These are phyloP conservation scores for Darevskia nairensis DNA, from an alignment of 2,797 vertebrate species.

Conservation along the genomic window DNA sequence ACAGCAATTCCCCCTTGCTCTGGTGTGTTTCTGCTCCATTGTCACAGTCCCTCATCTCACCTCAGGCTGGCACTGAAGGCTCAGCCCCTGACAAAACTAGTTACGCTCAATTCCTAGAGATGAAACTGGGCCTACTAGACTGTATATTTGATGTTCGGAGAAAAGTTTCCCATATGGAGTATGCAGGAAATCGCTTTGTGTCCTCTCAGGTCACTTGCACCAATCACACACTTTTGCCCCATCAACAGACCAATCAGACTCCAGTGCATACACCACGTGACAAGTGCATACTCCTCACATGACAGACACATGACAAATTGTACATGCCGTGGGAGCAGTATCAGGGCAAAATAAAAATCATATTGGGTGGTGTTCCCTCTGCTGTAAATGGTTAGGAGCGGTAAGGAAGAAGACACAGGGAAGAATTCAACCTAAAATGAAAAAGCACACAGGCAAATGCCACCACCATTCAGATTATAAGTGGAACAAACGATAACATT, in stretches of 20 bases:
- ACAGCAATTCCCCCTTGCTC: not conserved
- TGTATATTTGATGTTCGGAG: not conserved
- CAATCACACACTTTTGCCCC: not conserved
- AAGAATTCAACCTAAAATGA: not conserved
- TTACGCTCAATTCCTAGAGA: not conserved
- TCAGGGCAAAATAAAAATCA: not conserved
- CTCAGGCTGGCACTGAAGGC: not conserved
- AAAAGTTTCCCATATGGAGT: not conserved
- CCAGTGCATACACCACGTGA: too few species aligned
- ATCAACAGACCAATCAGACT: not conserved
- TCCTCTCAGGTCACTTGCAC: not conserved
- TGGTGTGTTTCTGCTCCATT: not conserved
- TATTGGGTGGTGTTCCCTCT: too few species aligned
- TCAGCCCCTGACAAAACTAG: not conserved
- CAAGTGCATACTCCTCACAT: too few species aligned
- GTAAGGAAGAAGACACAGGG: too few species aligned
- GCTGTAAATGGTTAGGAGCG: too few species aligned
- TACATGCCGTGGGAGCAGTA: not conserved
- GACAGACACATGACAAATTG: too few species aligned
- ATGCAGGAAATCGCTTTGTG: not conserved
- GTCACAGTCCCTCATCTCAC: not conserved
- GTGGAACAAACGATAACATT: conserved; percentile 23
- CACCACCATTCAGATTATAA: conserved; percentile 1
- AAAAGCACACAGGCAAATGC: too few species aligned
- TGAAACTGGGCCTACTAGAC: not conserved